phyloP scores from a whole-genome alignment of 2,113 vertebrate species.

The Gymnobelideus leadbeateri region DNA sequence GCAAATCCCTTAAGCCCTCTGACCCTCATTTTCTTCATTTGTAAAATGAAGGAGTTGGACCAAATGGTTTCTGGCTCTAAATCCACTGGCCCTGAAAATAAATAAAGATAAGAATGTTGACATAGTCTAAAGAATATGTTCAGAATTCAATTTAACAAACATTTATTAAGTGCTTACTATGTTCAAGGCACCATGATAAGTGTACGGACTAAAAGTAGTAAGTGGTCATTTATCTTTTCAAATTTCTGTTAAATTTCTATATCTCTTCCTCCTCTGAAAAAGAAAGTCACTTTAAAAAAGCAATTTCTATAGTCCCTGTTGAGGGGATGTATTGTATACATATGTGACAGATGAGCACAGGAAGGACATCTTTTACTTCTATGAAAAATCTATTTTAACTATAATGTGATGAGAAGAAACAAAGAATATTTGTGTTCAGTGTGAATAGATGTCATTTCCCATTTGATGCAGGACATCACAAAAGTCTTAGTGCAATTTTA shows the following conservation, averaged over 20 bases:
- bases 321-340: not conserved
- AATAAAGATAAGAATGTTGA: not conserved
- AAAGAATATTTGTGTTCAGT: not conserved
- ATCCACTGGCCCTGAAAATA: not conserved
- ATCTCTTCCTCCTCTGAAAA: not conserved
- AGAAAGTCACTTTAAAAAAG: not conserved
- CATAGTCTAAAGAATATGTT: not conserved
- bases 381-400: slow-evolving; percentile 6
- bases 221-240: not conserved
- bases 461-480: not conserved
- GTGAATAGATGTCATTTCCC: not conserved
- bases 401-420: not conserved
- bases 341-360: not conserved
- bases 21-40: not conserved
- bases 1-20: not conserved
- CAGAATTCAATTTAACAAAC: not conserved
- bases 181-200: not conserved
- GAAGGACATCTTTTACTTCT: not conserved
- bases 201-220: not conserved
- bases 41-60: not conserved
- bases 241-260: not conserved
- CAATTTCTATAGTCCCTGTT: not conserved
- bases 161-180: not conserved
- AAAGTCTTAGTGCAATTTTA: not conserved
- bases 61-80: not conserved